Evolutionary conservation across 2,888 invertebrate genomes (phyloP).

Genomic region (Melinopterus prodromus): DNA sequence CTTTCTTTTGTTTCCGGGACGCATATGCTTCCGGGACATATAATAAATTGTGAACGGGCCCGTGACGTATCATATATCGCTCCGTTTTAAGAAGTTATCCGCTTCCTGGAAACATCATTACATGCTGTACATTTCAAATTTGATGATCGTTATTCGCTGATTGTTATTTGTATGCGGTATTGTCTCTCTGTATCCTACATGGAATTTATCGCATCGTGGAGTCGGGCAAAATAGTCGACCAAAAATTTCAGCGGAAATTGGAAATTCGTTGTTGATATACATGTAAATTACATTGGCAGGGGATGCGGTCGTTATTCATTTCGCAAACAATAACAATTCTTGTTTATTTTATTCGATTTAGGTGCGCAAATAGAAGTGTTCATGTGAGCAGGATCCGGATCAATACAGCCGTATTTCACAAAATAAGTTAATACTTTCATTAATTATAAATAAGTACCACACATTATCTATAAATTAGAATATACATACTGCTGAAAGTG

Average conservation of each 20-base stretch:
- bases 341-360: neutral
- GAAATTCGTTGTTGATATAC: neutral
- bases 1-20: neutral
- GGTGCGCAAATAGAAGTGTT: neutral
- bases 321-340: neutral
- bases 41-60: neutral
- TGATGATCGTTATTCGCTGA: neutral
- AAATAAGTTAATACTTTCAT: no score
- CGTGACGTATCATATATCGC: no score
- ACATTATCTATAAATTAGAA: no score
- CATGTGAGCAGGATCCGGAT: no score
- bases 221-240: neutral
- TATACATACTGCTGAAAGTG: no score
- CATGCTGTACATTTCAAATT: neutral
- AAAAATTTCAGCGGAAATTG: neutral
- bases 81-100: neutral
- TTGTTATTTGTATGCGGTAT: no score
- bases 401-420: no score
- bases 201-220: no score
- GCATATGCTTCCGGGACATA: neutral
- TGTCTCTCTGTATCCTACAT: no score
- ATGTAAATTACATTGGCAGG: neutral
- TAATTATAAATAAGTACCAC: no score
- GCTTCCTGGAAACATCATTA: neutral
- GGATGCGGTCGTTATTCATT: neutral